Evolutionary conservation across 2,113 vertebrate genomes (phyloP), one percentile per base, ranked within the genome.

Genomic region (Ailurus styani): DNA sequence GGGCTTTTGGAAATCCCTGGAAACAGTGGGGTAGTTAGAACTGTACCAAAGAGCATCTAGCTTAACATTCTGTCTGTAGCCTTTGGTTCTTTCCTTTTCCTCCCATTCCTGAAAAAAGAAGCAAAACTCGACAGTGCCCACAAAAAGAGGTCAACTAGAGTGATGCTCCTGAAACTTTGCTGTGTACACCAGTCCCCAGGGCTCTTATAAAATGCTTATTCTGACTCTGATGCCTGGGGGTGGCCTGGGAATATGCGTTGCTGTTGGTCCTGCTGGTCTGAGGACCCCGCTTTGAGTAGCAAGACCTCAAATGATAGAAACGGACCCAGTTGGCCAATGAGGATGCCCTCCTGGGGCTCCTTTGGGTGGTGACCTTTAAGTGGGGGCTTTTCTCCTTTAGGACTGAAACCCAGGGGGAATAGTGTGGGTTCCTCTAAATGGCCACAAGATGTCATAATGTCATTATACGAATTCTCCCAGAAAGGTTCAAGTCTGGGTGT

Each of bases 381-480:
- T 29, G 17, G 60, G 20, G 20, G 57, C 23, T 40, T 90, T 60
- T 78, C 40, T 78, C 34, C 52, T 95, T 92, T 29, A 52, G 64
- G 72, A 64, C 29, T 10, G 1, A 83, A 93, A 60, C 60, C 90
- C 88, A 29, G 15, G 7, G 37, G 72, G 81, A 72, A 86, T 15
- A 60, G 9, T 9, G 37, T 90, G 95, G 96, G 82, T 92, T 95
- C 93, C 73, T 91, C 54, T 47, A 55, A 93, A 91, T 89, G 96
- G 60, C 95, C 95, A 95, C 96, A 93, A 97, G 93, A 96, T 97
- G 89, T 98, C 97, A 93, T 97, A 86, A 97, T 89, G 88, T 94
- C 95, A 96, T 96, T 91, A 86, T 5, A 62, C 1, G 96, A 94
- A 78, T 95, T 93, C 18, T 93, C 40, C 72, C 4, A 66, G 52